Conservation (phyloP, 2,113 vertebrate species). For the Antechinus flavipes region DNA sequence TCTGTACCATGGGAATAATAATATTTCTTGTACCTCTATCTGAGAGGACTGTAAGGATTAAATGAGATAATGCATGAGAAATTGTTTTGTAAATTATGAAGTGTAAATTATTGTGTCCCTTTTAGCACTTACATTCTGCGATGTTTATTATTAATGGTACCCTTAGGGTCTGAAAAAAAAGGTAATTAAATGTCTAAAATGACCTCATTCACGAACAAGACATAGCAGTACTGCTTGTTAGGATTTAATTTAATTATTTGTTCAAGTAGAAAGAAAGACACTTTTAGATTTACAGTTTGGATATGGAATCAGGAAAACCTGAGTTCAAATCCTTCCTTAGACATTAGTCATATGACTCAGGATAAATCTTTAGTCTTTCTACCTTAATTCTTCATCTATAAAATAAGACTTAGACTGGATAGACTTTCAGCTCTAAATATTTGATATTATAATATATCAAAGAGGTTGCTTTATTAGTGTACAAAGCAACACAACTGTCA, state of each 20-base stretch:
- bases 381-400: not conserved
- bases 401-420: not conserved
- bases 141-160: not conserved
- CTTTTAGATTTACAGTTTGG: not conserved
- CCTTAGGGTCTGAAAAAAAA: conserved; percentile 32
- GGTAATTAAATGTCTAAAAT: conserved; percentile 45
- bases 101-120: not conserved
- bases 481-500: not conserved
- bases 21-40: not conserved
- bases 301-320: not conserved
- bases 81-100: not conserved
- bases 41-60: not conserved
- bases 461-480: not conserved
- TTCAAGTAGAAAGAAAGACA: not conserved
- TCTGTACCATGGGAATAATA: not conserved
- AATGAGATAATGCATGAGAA: not conserved
- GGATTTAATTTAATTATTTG: conserved; percentile 40
- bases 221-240: conserved; percentile 25
- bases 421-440: not conserved
- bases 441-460: not conserved
- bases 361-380: not conserved
- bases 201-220: not conserved
- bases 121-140: not conserved
- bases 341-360: not conserved
- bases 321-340: not conserved